A percentile compares a stretch with the other conserved stretches of the same genome.
Conservation (phyloP, 2,797 vertebrate genomes). For the Acestrorhynchus altus region DNA sequence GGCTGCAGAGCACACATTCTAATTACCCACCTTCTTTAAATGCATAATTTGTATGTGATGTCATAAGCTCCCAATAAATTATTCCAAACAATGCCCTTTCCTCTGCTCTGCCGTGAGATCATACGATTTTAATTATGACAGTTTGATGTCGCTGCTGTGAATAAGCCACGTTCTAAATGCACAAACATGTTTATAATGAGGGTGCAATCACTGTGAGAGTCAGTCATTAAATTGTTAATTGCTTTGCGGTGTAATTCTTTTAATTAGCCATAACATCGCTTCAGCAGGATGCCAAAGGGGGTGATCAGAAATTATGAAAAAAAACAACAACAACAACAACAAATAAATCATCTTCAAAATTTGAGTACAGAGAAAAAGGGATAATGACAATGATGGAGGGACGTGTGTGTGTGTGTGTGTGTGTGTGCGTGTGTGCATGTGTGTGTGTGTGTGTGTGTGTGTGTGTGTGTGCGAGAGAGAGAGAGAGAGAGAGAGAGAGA, state of each 20-base stretch:
- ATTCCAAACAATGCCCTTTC: background rate
- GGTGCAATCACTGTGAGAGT: constrained; percentile 21
- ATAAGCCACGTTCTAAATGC: constrained; percentile 17
- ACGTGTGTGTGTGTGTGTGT: constrained; percentile 3
- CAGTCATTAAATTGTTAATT: constrained; percentile 40
- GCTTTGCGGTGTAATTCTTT: constrained; percentile 47
- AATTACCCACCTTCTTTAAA: background rate
- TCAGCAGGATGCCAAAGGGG: constrained; percentile 28
- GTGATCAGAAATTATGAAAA: background rate
- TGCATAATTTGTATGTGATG: background rate
- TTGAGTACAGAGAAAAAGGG: constrained; percentile 18
- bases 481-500: too few species aligned
- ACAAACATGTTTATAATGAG: constrained; percentile 33
- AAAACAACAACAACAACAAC: background rate
- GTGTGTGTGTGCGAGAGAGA: constrained; percentile 16
- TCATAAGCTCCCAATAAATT: background rate
- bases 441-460: constrained; percentile 13
- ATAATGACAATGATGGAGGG: constrained; percentile 9
- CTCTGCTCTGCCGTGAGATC: background rate
- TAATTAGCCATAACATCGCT: constrained; percentile 47
- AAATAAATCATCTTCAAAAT: constrained; percentile 14
- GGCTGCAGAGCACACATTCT: background rate
- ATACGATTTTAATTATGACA: constrained; percentile 16
- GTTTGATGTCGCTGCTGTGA: constrained; percentile 9
- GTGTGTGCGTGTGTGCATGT: constrained; percentile 8